Evolutionary conservation across 2,797 vertebrate genomes (phyloP), one percentile per base, ranked within the genome.

Genomic region (Mormyrus hasselquistii): DNA sequence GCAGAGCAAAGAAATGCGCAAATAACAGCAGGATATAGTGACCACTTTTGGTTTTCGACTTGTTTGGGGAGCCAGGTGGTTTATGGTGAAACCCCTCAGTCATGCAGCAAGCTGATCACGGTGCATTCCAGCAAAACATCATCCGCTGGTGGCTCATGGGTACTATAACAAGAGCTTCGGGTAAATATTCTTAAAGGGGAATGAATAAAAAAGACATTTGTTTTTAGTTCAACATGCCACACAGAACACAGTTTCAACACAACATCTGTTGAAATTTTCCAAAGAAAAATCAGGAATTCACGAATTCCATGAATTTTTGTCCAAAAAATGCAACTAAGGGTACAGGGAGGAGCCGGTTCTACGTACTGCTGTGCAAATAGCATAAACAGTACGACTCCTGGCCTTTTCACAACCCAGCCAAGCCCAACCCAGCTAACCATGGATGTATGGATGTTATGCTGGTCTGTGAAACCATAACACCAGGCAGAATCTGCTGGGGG

Each of bases 51-150:
- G 84, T 65, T 53, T 47, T 44, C 25, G 1, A 34, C 38, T 53
- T 89, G 47, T 87, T 86, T 87, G 57, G 82, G 79, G 49, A 50
- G 55, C 62, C 87, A 73, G 65, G 62, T 82, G 50, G 69, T 83
- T 88, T 83, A n/a, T n/a, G 25, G 65, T 52, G 47, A 88, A 53
- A 62, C 49, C 41, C 89, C 53, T 53, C 44, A 84, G 55, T 85
- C 83, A 89, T 86, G 44, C 34, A 6, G 22, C 57, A 19, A 47
- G 25, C 41, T 65, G 57, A 84, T 57, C 57, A 65, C 29, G 25
- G 14, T 29, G 10, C 25, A 59, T 59, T 41, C 12, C 52, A 62
- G 59, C 53, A 44, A 22, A 12, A 44, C 86, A 57, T 50, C n/a
- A 2, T 50, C 22, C 83, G 4, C 82, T 29, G 19, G 73, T 47